Conservation (phyloP, 2,113 vertebrate genomes). For the Megaceryle maxima region DNA sequence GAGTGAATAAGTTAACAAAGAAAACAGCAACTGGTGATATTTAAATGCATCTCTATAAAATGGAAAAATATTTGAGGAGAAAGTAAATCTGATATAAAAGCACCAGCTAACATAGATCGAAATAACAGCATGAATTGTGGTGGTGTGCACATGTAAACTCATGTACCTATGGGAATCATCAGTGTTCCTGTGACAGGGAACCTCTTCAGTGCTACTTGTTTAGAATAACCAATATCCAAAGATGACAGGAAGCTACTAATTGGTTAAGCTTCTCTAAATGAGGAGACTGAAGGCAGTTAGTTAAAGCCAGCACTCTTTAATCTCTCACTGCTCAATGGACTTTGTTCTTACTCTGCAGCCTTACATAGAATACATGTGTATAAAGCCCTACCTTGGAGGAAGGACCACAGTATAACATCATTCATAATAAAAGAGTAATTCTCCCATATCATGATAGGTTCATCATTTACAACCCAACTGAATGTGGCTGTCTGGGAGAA, state of each 20-base stretch:
- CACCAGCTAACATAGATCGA: not conserved
- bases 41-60: not conserved
- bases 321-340: not conserved
- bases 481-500: not conserved
- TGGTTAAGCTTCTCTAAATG: not conserved
- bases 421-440: not conserved
- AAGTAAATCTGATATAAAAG: not conserved
- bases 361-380: not conserved
- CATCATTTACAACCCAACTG: not conserved
- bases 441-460: not conserved
- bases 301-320: not conserved
- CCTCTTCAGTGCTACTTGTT: not conserved
- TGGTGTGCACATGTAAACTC: not conserved
- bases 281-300: not conserved
- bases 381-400: not conserved
- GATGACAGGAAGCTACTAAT: not conserved
- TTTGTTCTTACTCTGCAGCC: not conserved
- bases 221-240: not conserved
- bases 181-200: not conserved
- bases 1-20: not conserved
- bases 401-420: not conserved
- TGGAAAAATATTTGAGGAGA: not conserved
- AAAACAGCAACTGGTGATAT: not conserved
- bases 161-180: not conserved
- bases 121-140: not conserved